Conservation (phyloP, 2,113 vertebrate species). For the Sturnira hondurensis region DNA sequence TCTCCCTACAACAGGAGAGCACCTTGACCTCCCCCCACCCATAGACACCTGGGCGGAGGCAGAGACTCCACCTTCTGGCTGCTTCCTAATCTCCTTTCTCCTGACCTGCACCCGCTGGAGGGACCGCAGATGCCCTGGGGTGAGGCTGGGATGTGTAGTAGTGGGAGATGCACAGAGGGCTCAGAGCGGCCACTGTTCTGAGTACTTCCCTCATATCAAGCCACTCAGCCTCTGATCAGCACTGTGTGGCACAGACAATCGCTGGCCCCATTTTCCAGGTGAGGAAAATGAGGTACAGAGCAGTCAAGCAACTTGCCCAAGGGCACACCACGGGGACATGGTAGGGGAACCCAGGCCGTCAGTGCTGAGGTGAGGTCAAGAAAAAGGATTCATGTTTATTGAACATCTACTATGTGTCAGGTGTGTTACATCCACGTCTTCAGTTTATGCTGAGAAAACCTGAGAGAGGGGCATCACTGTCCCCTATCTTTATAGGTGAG, state of each 20-base stretch:
- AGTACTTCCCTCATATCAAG: fast-evolving
- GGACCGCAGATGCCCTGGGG: fast-evolving
- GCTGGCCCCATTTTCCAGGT: not conserved
- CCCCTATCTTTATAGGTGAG: not conserved
- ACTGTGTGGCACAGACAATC: not conserved
- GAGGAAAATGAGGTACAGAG: no score
- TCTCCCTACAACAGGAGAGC: not conserved
- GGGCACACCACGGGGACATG: not conserved
- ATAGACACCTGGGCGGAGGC: not conserved
- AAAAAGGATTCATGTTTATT: fast-evolving
- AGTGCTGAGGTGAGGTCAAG: not conserved
- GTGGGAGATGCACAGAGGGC: not conserved
- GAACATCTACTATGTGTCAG: not conserved
- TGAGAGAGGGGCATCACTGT: not conserved
- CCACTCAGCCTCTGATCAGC: not conserved
- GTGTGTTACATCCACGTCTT: not conserved
- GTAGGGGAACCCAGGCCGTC: not conserved
- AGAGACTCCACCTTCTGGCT: not conserved
- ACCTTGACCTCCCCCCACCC: not conserved
- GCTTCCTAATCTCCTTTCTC: not conserved
- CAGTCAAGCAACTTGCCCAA: not conserved
- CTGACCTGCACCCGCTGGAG: not conserved
- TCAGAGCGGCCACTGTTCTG: fast-evolving
- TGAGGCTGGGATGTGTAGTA: fast-evolving
- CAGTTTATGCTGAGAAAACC: not conserved